Evolutionary conservation across 2,113 vertebrate species (phyloP).

Genomic region (Bujurquina vittata): DNA sequence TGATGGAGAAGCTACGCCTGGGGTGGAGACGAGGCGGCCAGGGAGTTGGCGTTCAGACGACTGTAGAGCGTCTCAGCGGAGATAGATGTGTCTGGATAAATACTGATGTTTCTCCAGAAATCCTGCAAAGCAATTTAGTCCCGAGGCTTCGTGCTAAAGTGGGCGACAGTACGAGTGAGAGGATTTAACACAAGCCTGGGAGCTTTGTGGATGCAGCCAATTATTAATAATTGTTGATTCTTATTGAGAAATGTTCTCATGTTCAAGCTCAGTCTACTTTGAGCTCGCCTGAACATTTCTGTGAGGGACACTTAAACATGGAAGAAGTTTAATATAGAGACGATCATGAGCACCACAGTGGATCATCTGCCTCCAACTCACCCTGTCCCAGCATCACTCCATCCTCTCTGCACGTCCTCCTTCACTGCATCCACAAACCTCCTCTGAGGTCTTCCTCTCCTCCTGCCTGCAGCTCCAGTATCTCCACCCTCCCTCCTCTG

Average conservation of each 20-base stretch:
- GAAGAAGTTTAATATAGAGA: neutral
- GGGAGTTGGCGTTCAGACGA: neutral
- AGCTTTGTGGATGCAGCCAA: neutral
- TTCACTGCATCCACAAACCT: neutral
- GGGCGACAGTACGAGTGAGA: neutral
- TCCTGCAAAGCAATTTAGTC: neutral
- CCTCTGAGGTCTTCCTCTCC: neutral
- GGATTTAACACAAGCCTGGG: neutral
- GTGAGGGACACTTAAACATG: neutral
- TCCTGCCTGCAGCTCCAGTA: neutral
- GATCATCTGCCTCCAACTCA: neutral
- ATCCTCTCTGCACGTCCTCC: neutral
- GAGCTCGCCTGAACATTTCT: neutral
- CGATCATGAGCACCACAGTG: neutral
- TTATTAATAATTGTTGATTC: neutral
- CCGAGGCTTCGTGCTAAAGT: neutral
- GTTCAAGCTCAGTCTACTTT: neutral
- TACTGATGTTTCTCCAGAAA: slow-evolving; percentile 1
- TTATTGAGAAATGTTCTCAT: neutral
- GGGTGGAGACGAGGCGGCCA: neutral
- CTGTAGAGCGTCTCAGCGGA: neutral
- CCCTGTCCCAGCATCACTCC: neutral
- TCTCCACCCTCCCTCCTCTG: neutral
- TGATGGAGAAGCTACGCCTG: slow-evolving; percentile 5
- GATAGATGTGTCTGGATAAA: neutral